These are phyloP conservation scores for Benthosema pterotum DNA, from an alignment of 2,797 vertebrate genomes.

Conservation along the genomic window DNA sequence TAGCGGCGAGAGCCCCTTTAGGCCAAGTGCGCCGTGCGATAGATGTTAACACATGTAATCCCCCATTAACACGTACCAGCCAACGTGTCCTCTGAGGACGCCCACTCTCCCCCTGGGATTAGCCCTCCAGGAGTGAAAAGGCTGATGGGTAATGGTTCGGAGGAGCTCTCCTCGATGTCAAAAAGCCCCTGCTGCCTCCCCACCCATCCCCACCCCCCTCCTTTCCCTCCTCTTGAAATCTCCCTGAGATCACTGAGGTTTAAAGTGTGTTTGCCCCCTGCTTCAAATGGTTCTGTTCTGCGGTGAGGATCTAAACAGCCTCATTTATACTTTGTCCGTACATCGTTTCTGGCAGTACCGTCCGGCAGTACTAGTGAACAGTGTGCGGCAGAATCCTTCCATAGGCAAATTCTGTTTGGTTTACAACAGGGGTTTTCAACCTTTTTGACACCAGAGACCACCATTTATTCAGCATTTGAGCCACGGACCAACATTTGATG, in stretches of 20 bases:
- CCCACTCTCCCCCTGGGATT: constrained; percentile 76
- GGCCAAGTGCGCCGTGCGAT: constrained; percentile 72
- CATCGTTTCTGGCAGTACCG: no score
- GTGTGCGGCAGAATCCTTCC: no score
- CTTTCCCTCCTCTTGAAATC: constrained; percentile 38
- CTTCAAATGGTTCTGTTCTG: constrained; percentile 48
- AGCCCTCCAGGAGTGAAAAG: constrained; percentile 62
- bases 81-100: constrained; percentile 68
- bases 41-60: constrained; percentile 85
- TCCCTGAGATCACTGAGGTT: constrained; percentile 51
- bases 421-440: no score
- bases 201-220: constrained; percentile 17
- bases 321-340: no score
- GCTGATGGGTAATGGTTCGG: constrained; percentile 75
- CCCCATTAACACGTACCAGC: constrained; percentile 75
- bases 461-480: no score
- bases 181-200: constrained; percentile 40
- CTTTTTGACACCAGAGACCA: no score
- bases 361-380: no score
- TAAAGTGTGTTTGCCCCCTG: constrained; percentile 52
- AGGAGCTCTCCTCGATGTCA: constrained; percentile 67
- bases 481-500: no score
- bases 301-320: constrained; percentile 38
- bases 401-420: no score
- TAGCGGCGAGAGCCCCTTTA: constrained; percentile 66